Base-by-base conservation (phyloP, 2,888 invertebrate genomes). In the Cryptus viduatorius region DNA sequence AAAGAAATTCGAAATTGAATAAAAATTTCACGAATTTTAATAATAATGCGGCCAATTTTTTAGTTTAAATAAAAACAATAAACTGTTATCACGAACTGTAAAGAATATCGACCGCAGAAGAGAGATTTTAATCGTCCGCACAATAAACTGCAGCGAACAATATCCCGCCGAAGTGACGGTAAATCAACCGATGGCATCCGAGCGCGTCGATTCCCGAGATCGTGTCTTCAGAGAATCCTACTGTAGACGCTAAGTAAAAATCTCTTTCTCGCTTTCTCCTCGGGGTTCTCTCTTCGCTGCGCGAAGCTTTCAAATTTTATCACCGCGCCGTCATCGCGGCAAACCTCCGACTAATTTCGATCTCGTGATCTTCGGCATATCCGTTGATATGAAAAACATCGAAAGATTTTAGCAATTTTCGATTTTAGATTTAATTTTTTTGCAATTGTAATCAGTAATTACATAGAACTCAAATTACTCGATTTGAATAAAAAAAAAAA, bases 211-310 rank as follows among this genome's bases (percentile, higher is more conserved):
- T n/a, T 16, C 73, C 31, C 46, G 56, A 71, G 69, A 82, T 71
- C 48, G 67, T 68, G 46, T 72, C 48, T 78, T 10, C 61, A 50
- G 50, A 53, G 44, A 16, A 46, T 16, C 42, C 29, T 29, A 64
- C 61, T 31, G 19, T 65, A 50, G 31, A 65, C 14, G 50, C 16
- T 50, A 73, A 75, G 42, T 46, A 77, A 77, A 67, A 24, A 44
- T 31, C 29, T 75, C 19, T 83, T 73, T 73, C 53, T 83, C 64
- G 83, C 73, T 83, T 83, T 83, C 83, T 78, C 78, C 75, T 53
- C 31, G 73, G 19, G 44, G 61, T 75, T 79, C 64, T 79, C 46
- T 69, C 68, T 69, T 19, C 37, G 61, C 53, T 29, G 48, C 5
- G 29, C 16, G 8, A 44, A 48, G 73, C 42, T 73, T 79, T 64